These are phyloP conservation scores for Heteromyza rotundicornis DNA, from an alignment of 2,888 invertebrate genomes.

Conservation along the genomic window DNA sequence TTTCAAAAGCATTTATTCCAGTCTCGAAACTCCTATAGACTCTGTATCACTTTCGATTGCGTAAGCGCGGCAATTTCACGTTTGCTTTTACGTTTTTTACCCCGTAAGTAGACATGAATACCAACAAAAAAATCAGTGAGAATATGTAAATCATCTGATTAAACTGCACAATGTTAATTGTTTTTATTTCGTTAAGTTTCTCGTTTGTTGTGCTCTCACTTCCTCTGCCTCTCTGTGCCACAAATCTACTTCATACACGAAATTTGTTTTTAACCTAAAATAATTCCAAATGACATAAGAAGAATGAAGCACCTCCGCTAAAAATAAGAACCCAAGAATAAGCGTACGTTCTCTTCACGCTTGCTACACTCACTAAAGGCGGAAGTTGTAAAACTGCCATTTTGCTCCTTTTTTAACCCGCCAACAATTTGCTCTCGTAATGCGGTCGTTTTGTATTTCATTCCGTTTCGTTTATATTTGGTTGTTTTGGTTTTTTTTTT, in stretches of 20 bases:
- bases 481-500: too few species aligned
- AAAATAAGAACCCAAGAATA: not conserved
- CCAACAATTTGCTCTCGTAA: slow-evolving; percentile 52
- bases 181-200: not conserved
- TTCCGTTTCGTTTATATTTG: too few species aligned
- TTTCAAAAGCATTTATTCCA: too few species aligned
- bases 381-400: slow-evolving; percentile 60
- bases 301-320: slow-evolving; percentile 33
- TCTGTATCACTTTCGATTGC: too few species aligned
- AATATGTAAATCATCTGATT: not conserved
- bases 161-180: not conserved
- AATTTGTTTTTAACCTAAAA: too few species aligned
- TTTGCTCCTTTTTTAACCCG: slow-evolving; percentile 34
- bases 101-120: not conserved
- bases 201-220: too few species aligned
- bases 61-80: too few species aligned
- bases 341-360: not conserved
- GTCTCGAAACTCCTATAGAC: too few species aligned
- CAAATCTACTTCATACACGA: slow-evolving; percentile 52
- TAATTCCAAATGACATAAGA: slow-evolving; percentile 54
- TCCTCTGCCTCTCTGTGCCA: not conserved
- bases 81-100: too few species aligned
- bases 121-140: not conserved
- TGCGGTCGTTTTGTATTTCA: slow-evolving; percentile 48
- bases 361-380: too few species aligned